Evolutionary conservation across 2,113 vertebrate species (phyloP).

Genomic region (Megaleporinus macrocephalus): DNA sequence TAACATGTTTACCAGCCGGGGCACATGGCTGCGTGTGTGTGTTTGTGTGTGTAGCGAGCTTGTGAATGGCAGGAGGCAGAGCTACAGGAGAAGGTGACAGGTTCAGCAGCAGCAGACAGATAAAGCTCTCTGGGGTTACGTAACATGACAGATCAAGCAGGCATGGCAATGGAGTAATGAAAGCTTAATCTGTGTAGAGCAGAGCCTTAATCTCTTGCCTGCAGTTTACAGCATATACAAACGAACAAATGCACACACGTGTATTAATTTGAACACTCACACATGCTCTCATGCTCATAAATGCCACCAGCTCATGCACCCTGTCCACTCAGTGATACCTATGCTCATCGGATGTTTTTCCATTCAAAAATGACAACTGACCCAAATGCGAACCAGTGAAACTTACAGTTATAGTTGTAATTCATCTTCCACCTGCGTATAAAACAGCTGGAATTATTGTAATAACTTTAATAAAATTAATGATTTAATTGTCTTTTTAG

Average conservation of each 20-base stretch:
- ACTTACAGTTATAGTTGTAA: too few relatives aligned
- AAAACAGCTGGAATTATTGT: too few relatives aligned
- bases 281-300: background rate
- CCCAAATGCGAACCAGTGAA: too few relatives aligned
- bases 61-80: conserved; percentile 34
- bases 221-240: conserved; percentile 7
- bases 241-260: background rate
- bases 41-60: background rate
- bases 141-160: conserved; percentile 36
- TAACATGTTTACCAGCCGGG: background rate
- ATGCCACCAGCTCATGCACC: too few relatives aligned
- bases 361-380: too few relatives aligned
- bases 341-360: too few relatives aligned
- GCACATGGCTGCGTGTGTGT: background rate
- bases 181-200: conserved; percentile 37
- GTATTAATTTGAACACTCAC: background rate
- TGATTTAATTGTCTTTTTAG: too few relatives aligned
- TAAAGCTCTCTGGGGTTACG: conserved; percentile 14
- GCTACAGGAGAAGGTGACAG: conserved; percentile 2
- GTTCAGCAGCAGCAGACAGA: conserved; percentile 7
- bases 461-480: too few relatives aligned
- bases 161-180: conserved; percentile 37
- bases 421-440: too few relatives aligned
- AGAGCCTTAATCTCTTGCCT: conserved; percentile 36
- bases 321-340: too few relatives aligned